Conservation (phyloP, 2,888 invertebrate species). For the Stomorhina lunata region DNA sequence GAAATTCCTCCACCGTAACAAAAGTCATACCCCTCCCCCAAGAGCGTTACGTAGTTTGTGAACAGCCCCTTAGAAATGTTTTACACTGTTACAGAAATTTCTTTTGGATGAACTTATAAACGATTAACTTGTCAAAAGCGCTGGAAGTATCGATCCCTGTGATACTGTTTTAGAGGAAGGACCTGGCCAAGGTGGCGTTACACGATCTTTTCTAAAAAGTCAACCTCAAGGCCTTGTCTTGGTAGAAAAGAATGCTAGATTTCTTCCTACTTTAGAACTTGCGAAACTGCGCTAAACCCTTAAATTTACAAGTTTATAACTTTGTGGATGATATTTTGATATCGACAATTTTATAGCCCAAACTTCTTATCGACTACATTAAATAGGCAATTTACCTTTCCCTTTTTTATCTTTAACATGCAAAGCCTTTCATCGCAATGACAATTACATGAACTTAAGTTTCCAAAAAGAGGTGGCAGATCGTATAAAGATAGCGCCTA, state of each 20-base stretch:
- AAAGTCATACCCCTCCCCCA: too few relatives aligned
- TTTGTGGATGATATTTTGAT: constrained; percentile 87
- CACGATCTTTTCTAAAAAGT: constrained; percentile 91
- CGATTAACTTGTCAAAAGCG: constrained; percentile 90
- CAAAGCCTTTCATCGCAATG: constrained; percentile 90
- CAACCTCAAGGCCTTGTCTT: constrained; percentile 89
- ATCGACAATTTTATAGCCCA: constrained; percentile 84
- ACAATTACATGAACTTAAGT: constrained; percentile 94
- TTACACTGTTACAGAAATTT: constrained; percentile 98
- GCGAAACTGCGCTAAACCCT: constrained; percentile 82
- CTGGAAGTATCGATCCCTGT: constrained; percentile 85
- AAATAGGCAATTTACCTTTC: constrained; percentile 98
- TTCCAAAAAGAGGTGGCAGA: constrained; percentile 99
- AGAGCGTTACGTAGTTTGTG: too few relatives aligned
- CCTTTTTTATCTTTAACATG: constrained; percentile 90
- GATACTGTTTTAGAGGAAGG: constrained; percentile 96
- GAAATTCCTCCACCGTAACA: too few relatives aligned
- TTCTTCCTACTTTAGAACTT: constrained; percentile 93
- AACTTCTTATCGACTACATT: constrained; percentile 83
- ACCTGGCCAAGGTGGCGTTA: constrained; percentile 98
- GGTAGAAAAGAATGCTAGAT: constrained; percentile 96
- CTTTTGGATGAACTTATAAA: constrained; percentile 92
- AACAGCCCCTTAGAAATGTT: too few relatives aligned
- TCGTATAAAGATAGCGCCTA: constrained; percentile 94
- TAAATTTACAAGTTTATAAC: constrained; percentile 84